Conservation (phyloP, 2,113 vertebrate genomes). For the Aldabrachelys gigantea region DNA sequence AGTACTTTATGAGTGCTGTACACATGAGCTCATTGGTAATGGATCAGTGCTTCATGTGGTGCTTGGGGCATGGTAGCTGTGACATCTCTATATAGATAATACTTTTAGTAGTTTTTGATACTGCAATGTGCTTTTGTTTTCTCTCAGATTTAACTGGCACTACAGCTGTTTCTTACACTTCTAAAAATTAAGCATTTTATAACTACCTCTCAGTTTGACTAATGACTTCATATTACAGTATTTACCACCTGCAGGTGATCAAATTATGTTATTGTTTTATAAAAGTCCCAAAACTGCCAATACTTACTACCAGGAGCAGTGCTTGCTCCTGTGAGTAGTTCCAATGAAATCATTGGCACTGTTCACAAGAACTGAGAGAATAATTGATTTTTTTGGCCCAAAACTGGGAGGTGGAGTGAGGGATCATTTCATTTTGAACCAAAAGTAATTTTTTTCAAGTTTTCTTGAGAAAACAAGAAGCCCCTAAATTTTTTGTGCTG, state of each 20-base stretch:
- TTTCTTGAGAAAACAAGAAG: too few species aligned
- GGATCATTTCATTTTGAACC: too few species aligned
- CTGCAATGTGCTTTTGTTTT: conserved; percentile 14
- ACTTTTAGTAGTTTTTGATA: conserved; percentile 39
- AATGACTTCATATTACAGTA: not conserved
- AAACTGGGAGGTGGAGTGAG: not conserved
- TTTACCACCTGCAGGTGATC: not conserved
- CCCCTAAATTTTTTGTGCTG: too few species aligned
- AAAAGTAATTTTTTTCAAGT: too few species aligned
- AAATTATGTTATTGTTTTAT: not conserved
- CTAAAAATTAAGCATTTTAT: conserved; percentile 26
- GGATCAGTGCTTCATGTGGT: conserved; percentile 47
- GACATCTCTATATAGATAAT: conserved; percentile 38
- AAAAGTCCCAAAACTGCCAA: not conserved
- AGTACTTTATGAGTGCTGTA: conserved; percentile 16
- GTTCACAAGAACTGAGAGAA: not conserved
- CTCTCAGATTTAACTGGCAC: not conserved
- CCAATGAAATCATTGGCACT: not conserved
- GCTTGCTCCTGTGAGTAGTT: not conserved
- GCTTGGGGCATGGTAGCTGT: conserved; percentile 45
- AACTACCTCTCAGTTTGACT: not conserved
- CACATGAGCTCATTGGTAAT: conserved; percentile 45
- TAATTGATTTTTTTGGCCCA: not conserved
- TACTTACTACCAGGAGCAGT: rapidly evolving
- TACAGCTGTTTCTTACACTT: not conserved